Base-by-base conservation (phyloP, 2,888 invertebrate species). In the Escarpia spicata region DNA sequence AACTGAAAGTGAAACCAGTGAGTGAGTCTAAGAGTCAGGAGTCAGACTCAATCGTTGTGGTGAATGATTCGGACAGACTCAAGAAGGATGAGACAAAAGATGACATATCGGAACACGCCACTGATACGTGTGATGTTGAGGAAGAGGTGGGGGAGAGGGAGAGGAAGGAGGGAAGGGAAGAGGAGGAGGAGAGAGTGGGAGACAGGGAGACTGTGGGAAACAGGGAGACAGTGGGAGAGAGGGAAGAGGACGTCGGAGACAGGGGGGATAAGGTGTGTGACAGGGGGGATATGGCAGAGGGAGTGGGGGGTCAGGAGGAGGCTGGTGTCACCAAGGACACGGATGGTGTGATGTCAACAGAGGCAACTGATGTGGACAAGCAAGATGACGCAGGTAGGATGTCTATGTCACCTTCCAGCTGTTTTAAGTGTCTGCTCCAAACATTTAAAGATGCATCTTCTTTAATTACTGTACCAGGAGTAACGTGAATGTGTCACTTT, bases 11-110 rank as follows among this genome's bases (percentile, higher is more conserved):
- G 75, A 75, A 75, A 75, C 75, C 75, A 75, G 52, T 12, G 52
- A 52, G 52, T 52, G 52, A 52, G 52, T 52, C 52, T 12, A 75
- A 26, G 75, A 75, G 75, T 75, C 75, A 19, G 26, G 89, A n/a
- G 43, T 12, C 92, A 45, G 92, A 90, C 26, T 52, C 90, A 3
- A 45, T 37, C 9, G 93, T 44, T 8, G 90, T 26, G 58, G 92
- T 91, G 37, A 92, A 92, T 91, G 92, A 92, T 58, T 92, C 92
- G 9, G 91, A 93, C 90, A 31, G 90, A n/a, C 92, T 90, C 93
- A 92, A 90, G 10, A 92, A 92, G 43, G 91, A 90, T 43, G 37
- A 43, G 52, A 92, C 44, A 19, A 92, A 92, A 45, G 92, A 91
- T 12, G 92, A 92, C n/a, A 91, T 90, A 43, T 92, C 90, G n/a